Base-by-base conservation (phyloP, 2,113 vertebrate genomes). In the Ameiurus melas region DNA sequence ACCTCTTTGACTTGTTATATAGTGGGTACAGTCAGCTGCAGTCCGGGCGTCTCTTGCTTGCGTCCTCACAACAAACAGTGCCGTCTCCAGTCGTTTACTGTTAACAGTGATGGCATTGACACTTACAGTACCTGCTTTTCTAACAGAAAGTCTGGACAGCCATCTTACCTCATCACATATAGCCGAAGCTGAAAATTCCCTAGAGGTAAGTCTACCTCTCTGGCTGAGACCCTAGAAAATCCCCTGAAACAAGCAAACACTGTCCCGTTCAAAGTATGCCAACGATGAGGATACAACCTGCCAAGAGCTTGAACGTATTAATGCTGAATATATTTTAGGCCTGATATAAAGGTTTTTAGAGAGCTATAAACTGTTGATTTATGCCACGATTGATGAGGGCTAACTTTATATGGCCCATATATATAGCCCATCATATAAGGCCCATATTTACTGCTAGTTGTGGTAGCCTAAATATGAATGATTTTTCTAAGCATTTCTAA, bases 1-100 rank as follows among this genome's bases (percentile, higher is more conserved):
- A 86, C 91, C 92, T 93, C 92, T 94, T 93, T 94, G 93, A 93
- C 93, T 92, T 87, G 85, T 92, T 84, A 25, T 91, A 92, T 85
- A 91, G 87, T 90, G 57, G 87, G 90, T 83, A 90, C 88, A 91
- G 93, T 90, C 90, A 85, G 91, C 85, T 92, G 90, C 87, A 87
- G 89, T 82, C 91, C 71, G 85, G 51, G 78, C 84, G 91, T 90
- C 92, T 93, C 89, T 58, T 62, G 91, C 90, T 92, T 64, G 88
- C 91, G 89, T 91, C 83, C 84, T 92, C 93, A 13, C 77, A 92
- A 93, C 92, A 92, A 94, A 92, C 93, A 89, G 89, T 89, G 92
- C 90, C 91, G 89, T 92, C 89, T 92, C 92, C 91, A 92, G 84
- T 92, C 89, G 81, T 90, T 57, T 55, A 87, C 90, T 79, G 39